Base-by-base conservation (phyloP, 2,113 vertebrate species). In the Scomber scombrus region DNA sequence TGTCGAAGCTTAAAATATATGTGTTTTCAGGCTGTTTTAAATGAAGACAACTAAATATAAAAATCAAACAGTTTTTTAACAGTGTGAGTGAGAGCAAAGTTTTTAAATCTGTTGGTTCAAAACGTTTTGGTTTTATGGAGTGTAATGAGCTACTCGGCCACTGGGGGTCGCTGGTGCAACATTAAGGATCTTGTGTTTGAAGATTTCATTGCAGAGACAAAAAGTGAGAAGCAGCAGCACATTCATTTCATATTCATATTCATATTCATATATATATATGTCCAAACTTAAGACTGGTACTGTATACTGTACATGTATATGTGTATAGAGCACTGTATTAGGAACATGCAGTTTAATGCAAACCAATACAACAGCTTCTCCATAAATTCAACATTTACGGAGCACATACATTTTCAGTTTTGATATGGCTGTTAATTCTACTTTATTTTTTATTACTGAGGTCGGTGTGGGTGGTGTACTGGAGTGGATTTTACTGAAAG, bases 1-100 rank as follows among this genome's bases (percentile, higher is more conserved):
- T 95, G 95, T 86, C 91, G 4, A 92, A 92, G 79, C 94, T 95
- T 87, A 95, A 94, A 93, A 94, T 95, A 86, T 82, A 46, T 0
- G 50, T 11, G 8, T 34, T 2, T 26, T n/a, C n/a, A n/a, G n/a
- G n/a, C n/a, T n/a, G n/a, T n/a, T n/a, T 4, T 34, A 40, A 40
- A 40, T 26, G 2, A 40, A 40, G 19, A 64, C n/a, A n/a, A n/a
- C 23, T 26, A 26, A 26, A 26, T 26, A 26, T 26, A 26, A 26
- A 26, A 26, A 26, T 26, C 23, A 26, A 26, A 26, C 23, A 26
- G 23, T 26, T 26, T 6, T 43, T 55, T 34, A 14, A 68, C 31
- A n/a, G 29, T 54, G 50, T 8, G 43, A 2, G 18, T 14, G 18
- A 40, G 3, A 34, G 11, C 40, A 23, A 65, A 23, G 67, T 45